Conservation (phyloP, 2,888 invertebrate genomes). For the Tinea trinotella region DNA sequence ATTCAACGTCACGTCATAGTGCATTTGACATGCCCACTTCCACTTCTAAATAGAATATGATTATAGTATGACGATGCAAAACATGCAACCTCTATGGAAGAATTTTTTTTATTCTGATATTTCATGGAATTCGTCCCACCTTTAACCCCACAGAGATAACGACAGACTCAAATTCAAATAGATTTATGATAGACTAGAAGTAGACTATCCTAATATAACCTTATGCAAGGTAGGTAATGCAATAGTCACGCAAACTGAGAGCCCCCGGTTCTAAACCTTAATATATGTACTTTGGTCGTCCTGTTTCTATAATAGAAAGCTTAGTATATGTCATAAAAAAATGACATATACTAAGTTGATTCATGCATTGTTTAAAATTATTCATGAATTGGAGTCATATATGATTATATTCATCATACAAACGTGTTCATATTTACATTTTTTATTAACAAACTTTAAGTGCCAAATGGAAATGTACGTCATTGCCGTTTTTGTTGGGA, state of each 20-base stretch:
- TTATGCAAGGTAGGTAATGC: no score
- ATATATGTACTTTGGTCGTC: no score
- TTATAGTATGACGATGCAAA: conserved; percentile 8
- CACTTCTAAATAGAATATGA: conserved; percentile 9
- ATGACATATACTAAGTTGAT: not conserved
- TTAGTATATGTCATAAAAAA: no score
- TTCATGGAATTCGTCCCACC: no score
- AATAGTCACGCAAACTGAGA: no score
- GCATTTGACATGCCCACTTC: not conserved
- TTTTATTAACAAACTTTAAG: not conserved
- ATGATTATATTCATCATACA: not conserved
- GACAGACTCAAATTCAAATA: no score
- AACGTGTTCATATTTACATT: not conserved
- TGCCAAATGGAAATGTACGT: not conserved
- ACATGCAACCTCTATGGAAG: not conserved
- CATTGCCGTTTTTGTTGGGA: not conserved
- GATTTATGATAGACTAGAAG: no score
- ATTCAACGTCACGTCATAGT: conserved; percentile 10
- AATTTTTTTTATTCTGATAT: no score
- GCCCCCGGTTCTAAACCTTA: no score
- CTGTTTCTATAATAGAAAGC: no score
- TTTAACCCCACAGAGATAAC: no score
- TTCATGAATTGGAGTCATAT: not conserved
- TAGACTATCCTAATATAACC: no score
- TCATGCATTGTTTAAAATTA: not conserved